Conservation (phyloP, 2,797 vertebrate species). For the Pantherophis vulpinus region DNA sequence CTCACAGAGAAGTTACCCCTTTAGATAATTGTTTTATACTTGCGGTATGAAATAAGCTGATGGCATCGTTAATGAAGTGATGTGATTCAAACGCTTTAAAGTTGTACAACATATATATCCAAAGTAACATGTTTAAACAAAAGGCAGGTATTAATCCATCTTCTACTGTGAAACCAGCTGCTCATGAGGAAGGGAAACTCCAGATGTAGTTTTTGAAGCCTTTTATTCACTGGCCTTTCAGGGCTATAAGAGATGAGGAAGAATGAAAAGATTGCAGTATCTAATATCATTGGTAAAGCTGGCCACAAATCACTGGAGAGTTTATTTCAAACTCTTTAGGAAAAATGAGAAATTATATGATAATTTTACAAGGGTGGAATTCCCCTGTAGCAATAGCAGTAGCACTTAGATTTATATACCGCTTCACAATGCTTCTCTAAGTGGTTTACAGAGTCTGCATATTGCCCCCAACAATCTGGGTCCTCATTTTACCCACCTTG, state of each 20-base stretch:
- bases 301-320: neutral
- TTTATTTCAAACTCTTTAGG: neutral
- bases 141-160: neutral
- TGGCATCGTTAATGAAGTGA: neutral
- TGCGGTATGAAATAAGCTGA: neutral
- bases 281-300: neutral
- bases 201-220: neutral
- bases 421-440: too few relatives aligned
- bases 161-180: neutral
- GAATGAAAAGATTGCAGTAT: neutral
- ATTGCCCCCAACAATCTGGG: too few relatives aligned
- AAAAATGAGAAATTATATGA: neutral
- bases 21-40: neutral
- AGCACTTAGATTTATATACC: too few relatives aligned
- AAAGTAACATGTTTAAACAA: neutral
- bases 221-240: neutral
- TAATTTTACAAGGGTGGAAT: neutral
- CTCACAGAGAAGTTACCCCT: neutral
- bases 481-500: too few relatives aligned
- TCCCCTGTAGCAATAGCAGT: neutral
- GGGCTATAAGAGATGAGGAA: neutral
- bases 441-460: too few relatives aligned
- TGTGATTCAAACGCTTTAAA: neutral
- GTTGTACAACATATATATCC: neutral
- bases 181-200: neutral